Percentiles rank a stretch among this genome's conserved stretches.
Evolutionary conservation across 2,888 invertebrate genomes (phyloP).

Genomic region (Apamea epomidion): DNA sequence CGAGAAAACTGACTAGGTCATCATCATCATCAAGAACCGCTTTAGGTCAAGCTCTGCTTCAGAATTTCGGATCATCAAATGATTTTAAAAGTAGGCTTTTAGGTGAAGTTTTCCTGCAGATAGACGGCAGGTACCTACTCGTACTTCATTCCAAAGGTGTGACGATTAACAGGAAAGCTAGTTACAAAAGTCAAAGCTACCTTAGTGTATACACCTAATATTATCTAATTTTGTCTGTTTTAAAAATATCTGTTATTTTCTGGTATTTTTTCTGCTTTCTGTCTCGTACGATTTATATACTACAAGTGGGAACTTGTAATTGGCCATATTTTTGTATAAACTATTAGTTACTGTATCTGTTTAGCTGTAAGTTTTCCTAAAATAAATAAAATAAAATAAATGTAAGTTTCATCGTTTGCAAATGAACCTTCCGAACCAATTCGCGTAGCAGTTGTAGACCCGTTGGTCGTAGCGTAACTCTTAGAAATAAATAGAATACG

Average conservation of each 20-base stretch:
- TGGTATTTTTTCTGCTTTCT: too few relatives aligned
- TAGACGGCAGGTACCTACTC: not conserved
- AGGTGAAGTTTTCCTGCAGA: not conserved
- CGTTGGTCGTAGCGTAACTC: not conserved
- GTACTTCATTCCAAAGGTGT: not conserved
- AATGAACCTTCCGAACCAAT: not conserved
- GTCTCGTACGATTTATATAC: too few relatives aligned
- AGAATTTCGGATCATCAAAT: not conserved
- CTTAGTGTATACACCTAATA: not conserved
- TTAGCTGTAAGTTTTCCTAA: too few relatives aligned
- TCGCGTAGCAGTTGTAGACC: constrained; percentile 9
- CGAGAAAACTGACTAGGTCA: not conserved
- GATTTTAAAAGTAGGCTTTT: not conserved
- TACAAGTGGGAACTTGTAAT: too few relatives aligned
- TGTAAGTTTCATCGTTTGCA: not conserved
- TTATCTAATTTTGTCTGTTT: too few relatives aligned
- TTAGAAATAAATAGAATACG: not conserved
- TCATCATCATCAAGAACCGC: not conserved
- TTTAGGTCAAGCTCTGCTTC: not conserved
- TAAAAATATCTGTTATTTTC: too few relatives aligned
- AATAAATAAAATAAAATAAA: too few relatives aligned
- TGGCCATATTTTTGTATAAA: too few relatives aligned
- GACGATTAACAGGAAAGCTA: not conserved
- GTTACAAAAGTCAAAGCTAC: not conserved
- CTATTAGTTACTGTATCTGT: too few relatives aligned